Base-by-base conservation (phyloP, 2,888 invertebrate genomes). In the Pollenia labialis region DNA sequence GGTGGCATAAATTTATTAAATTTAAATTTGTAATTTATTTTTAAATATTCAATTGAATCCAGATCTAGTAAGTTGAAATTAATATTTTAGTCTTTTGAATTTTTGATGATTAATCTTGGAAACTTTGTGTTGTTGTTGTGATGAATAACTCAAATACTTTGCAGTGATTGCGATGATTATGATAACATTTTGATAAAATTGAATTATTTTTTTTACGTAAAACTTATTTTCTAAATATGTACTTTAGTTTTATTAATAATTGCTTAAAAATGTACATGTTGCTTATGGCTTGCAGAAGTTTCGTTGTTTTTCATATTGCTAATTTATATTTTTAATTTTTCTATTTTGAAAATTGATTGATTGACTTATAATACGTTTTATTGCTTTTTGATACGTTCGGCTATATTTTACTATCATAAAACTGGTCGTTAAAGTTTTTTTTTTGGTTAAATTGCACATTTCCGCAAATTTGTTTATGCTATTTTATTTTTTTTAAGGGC, bases 301-400 rank as follows among this genome's bases (percentile, higher is more conserved):
- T 86, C 86, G 85, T 87, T 87, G 82, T 85, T 58, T 74, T 42
- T 48, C 42, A 40, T 56, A 66, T 76, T 83, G 58, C 64, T 75
- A 69, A 64, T 50, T 48, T 60, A 64, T 12, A 40, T 3, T 11
- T 72, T 16, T 60, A 62, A n/a, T 85, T 69, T 58, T 75, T 66
- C 9, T 56, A 1, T 44, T 56, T 68, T 60, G 14, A 71, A 72
- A 69, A 71, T 66, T 83, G 71, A 71, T 66, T 83, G 71, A 82
- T 82, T 87, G 85, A 87, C 88, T 88, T 89, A 88, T 52, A 77
- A 90, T 93, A 93, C 93, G 91, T 91, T 90, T 93, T 93, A 93
- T 93, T 93, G 93, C 93, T 93, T 93, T 89, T 92, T 90, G 93
- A 93, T 93, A 93, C 93, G 91, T 81, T 81, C 86, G 86, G 86